Conservation (phyloP, 2,113 vertebrate species). For the Podiceps cristatus region DNA sequence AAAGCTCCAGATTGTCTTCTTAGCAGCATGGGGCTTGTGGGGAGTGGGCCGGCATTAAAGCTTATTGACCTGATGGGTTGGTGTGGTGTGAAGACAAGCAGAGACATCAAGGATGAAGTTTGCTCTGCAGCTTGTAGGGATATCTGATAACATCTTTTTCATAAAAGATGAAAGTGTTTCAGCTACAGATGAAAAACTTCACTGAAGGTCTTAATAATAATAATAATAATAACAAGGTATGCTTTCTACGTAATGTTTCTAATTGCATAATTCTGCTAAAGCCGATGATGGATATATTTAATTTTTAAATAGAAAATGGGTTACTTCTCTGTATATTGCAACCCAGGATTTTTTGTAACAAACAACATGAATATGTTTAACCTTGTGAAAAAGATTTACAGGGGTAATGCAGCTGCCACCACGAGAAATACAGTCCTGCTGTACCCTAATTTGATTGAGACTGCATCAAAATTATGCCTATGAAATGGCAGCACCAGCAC, state of each 20-base stretch:
- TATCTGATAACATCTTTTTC: neutral
- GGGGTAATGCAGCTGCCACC: neutral
- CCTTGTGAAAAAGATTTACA: neutral
- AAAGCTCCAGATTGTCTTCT: neutral
- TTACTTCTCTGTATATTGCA: neutral
- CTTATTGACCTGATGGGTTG: neutral
- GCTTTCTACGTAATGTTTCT: neutral
- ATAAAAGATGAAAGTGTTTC: neutral
- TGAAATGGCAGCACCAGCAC: neutral
- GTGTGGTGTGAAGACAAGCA: neutral
- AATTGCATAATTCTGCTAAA: neutral
- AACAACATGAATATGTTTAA: too few relatives aligned
- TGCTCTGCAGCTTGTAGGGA: neutral
- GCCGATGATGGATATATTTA: neutral
- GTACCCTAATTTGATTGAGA: neutral
- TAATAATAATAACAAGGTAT: neutral
- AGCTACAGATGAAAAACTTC: neutral
- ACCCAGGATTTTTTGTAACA: fast-evolving
- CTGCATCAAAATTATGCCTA: neutral
- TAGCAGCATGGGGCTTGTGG: neutral
- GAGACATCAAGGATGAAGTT: neutral
- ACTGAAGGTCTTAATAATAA: neutral
- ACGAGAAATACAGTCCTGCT: neutral
- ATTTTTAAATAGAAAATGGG: neutral
- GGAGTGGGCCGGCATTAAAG: neutral